Evolutionary conservation across 2,888 invertebrate species (phyloP).

Genomic region (Sceliomorpha sp.): DNA sequence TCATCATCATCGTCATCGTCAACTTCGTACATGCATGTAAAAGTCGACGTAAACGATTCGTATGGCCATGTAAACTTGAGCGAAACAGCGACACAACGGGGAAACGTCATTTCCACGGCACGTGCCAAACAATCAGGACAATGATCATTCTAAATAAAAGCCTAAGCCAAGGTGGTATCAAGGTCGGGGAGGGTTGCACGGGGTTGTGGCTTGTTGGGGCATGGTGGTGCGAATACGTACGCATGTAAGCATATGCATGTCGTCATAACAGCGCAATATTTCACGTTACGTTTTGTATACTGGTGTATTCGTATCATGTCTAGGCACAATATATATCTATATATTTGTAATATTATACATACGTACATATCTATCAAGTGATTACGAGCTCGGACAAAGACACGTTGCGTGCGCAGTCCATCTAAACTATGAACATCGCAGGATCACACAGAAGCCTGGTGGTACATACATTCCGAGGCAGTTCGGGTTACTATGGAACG

Average conservation of each 20-base stretch:
- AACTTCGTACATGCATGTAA: slow-evolving; percentile 21
- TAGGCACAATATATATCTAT: slow-evolving; percentile 23
- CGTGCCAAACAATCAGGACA: slow-evolving; percentile 48
- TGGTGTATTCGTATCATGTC: slow-evolving; percentile 26
- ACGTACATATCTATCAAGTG: slow-evolving; percentile 32
- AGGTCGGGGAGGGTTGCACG: slow-evolving; percentile 1
- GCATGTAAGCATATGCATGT: slow-evolving; percentile 17
- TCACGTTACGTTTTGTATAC: slow-evolving; percentile 13
- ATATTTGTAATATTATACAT: too few species aligned
- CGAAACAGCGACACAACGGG: slow-evolving; percentile 30
- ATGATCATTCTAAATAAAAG: slow-evolving; percentile 41
- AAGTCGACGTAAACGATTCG: slow-evolving; percentile 1
- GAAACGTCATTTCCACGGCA: slow-evolving; percentile 32
- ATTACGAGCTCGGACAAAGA: slow-evolving; percentile 39
- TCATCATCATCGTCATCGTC: too few species aligned
- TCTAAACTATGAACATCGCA: slow-evolving; percentile 59
- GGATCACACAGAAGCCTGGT: slow-evolving; percentile 58
- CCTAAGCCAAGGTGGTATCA: slow-evolving; percentile 15
- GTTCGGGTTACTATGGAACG: slow-evolving; percentile 19
- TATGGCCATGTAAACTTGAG: slow-evolving; percentile 30
- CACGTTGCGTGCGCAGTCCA: slow-evolving; percentile 53
- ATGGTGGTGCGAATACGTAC: background rate
- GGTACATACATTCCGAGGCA: slow-evolving; percentile 38
- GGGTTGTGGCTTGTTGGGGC: slow-evolving; percentile 4
- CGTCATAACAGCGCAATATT: slow-evolving; percentile 30